These are phyloP conservation scores for Papilio demoleus DNA, from an alignment of 2,888 invertebrate species.

Conservation along the genomic window DNA sequence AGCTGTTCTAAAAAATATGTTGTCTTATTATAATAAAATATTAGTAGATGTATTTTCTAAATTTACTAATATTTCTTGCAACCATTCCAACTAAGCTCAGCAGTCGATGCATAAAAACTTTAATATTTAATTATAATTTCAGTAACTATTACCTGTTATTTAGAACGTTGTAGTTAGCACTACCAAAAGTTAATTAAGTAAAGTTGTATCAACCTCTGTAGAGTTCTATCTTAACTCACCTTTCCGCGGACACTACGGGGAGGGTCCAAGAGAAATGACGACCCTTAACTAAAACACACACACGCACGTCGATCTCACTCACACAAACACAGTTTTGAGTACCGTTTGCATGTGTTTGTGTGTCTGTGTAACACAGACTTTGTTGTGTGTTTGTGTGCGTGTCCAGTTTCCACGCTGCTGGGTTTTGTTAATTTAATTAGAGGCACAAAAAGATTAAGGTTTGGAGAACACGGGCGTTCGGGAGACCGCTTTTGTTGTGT, in stretches of 20 bases:
- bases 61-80: too few relatives aligned
- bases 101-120: too few relatives aligned
- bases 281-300: conserved; percentile 84
- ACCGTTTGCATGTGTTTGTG: conserved; percentile 53
- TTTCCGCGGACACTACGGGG: conserved; percentile 84
- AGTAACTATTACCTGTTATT: too few relatives aligned
- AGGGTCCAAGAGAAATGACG: conserved; percentile 84
- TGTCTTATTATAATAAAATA: too few relatives aligned
- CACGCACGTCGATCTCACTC: conserved; percentile 69
- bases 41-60: too few relatives aligned
- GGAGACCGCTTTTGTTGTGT: conserved; percentile 74
- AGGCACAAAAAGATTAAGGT: conserved; percentile 83
- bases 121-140: background rate
- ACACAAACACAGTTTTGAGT: conserved; percentile 55
- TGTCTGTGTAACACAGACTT: conserved; percentile 53
- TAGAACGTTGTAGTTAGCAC: too few relatives aligned
- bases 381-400: conserved; percentile 62
- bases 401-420: conserved; percentile 82
- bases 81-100: too few relatives aligned
- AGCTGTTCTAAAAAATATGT: too few relatives aligned
- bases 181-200: background rate
- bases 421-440: conserved; percentile 84
- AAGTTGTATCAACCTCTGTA: conserved; percentile 58
- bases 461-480: conserved; percentile 76
- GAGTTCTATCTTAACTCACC: conserved; percentile 77